Base-by-base conservation (phyloP, 2,888 invertebrate genomes). In the Graphium colonna region DNA sequence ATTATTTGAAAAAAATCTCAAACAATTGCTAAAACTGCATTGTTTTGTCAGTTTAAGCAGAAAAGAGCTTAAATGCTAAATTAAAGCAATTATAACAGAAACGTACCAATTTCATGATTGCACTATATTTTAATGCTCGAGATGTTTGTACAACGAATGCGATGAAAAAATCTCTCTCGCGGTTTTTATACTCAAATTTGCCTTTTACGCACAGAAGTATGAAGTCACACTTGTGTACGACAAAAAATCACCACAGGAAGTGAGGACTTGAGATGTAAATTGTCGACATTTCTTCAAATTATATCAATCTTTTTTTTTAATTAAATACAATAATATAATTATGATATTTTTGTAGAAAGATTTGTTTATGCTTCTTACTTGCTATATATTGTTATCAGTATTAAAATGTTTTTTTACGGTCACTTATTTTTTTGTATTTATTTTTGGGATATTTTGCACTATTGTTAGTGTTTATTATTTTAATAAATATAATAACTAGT, bases 101-200 rank as follows among this genome's bases (percentile, higher is more conserved):
- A 81, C 85, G 69, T 77, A 86, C 86, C 83, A 81, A 65, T 64
- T 80, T 86, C 87, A 87, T 86, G 63, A 65, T 77, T 66, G 58
- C 47, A 61, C 63, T 63, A 56, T 57, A 57, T 47, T 61, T 61
- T 59, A 60, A 53, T 58, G 55, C 61, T 58, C 60, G 54, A 60
- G 65, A 59, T 69, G 68, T 63, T 60, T 67, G 65, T 59, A 64
- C 56, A 61, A 60, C 57, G 74, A 84, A 80, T 81, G 81, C 65
- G 61, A 61, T 61, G 62, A 69, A 65, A 70, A 75, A 79, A 77
- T 76, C 36, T 75, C 73, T 68, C 67, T 62, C 59, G 63, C 59
- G 67, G 75, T 80, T 79, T 86, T 78, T 85, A 85, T 85, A 83
- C 67, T 68, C 61, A 71, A 71, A 65, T 64, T 74, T 73, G 71